phyloP scores from a whole-genome alignment of 2,113 vertebrate species.

The Clarias batrachus region DNA sequence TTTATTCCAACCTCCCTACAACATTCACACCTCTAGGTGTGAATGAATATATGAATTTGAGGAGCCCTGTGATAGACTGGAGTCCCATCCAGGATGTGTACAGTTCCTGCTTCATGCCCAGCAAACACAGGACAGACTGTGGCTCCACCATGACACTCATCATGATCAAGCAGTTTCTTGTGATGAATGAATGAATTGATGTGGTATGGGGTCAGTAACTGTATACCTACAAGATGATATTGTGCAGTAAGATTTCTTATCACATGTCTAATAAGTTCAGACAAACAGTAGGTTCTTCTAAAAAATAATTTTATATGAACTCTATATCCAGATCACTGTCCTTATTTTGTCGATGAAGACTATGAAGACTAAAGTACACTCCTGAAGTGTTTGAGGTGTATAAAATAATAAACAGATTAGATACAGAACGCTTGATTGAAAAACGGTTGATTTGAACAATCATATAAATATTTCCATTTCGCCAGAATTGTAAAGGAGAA shows the following conservation, averaged over 20 bases:
- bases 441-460: too few species aligned
- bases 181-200: not conserved
- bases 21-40: not conserved
- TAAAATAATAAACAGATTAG: not conserved
- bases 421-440: not conserved
- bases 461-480: not conserved
- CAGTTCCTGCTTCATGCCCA: not conserved
- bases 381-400: not conserved
- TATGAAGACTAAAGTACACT: not conserved
- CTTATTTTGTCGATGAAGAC: not conserved
- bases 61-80: not conserved
- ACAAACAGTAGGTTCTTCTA: not conserved
- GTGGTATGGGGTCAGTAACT: not conserved
- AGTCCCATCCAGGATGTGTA: not conserved
- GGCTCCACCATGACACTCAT: not conserved
- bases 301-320: not conserved
- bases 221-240: not conserved
- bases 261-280: not conserved
- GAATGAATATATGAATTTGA: not conserved
- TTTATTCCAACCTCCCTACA: not conserved
- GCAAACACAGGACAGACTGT: not conserved
- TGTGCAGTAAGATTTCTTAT: not conserved
- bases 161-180: not conserved
- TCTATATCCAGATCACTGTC: not conserved
- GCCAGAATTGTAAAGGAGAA: slow-evolving; percentile 16